A percentile compares a stretch with the other conserved stretches of the same genome.
Evolutionary conservation across 2,888 invertebrate species (phyloP).

Genomic region (Hydrotaea diabolus): DNA sequence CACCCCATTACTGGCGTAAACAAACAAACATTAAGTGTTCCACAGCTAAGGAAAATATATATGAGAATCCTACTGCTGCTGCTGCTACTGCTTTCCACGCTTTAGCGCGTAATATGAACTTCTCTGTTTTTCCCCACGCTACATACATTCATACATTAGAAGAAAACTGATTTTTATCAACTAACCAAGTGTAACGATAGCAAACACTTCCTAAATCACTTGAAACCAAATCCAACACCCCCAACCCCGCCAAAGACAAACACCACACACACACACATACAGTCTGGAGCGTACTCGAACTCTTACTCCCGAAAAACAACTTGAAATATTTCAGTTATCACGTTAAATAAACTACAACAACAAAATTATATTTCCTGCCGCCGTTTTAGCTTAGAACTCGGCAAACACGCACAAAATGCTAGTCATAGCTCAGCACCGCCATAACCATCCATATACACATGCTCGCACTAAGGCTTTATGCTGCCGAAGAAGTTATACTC

Average conservation of each 20-base stretch:
- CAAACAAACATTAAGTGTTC: neutral
- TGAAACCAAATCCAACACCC: constrained; percentile 53
- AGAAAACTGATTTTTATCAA: constrained; percentile 77
- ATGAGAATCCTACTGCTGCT: neutral
- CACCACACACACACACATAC: constrained; percentile 1
- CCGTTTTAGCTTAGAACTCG: constrained; percentile 6
- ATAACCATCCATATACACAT: constrained; percentile 5
- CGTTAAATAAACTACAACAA: constrained; percentile 24
- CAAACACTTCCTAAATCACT: constrained; percentile 80
- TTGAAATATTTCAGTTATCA: constrained; percentile 51
- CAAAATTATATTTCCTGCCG: constrained; percentile 35
- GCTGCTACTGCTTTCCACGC: neutral
- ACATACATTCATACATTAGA: constrained; percentile 20
- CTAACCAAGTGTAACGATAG: constrained; percentile 78
- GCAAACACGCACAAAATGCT: neutral
- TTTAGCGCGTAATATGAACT: constrained; percentile 23
- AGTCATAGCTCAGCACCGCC: neutral
- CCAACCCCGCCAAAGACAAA: neutral
- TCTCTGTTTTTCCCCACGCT: neutral
- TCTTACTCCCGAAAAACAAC: neutral
- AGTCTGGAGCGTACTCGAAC: neutral
- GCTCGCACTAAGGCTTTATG: neutral
- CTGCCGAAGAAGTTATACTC: constrained; percentile 22
- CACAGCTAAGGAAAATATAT: neutral
- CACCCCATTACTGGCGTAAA: constrained; percentile 57